A percentile compares a stretch with the other conserved stretches of the same genome.
These are phyloP conservation scores for Melieria crassipennis DNA, from an alignment of 2,888 invertebrate genomes.

Conservation along the genomic window DNA sequence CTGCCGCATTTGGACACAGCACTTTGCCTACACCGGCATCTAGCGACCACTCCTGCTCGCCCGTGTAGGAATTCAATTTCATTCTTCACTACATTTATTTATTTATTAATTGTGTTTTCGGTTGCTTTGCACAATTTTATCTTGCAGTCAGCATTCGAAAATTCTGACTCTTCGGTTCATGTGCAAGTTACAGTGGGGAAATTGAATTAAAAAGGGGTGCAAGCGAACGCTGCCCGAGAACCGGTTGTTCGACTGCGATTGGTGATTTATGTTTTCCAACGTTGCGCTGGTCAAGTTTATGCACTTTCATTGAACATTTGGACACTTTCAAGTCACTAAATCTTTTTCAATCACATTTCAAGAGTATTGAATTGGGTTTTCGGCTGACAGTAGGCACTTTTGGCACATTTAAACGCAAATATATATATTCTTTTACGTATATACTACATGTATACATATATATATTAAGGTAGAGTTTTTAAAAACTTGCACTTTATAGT, in stretches of 20 bases:
- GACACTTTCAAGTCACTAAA: too few species aligned
- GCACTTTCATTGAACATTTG: too few species aligned
- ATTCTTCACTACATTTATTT: background rate
- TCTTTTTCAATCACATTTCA: too few species aligned
- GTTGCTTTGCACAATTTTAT: background rate
- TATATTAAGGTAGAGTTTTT: background rate
- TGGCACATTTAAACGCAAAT: background rate
- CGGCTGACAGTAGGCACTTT: too few species aligned
- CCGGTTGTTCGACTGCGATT: background rate
- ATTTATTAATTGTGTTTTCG: background rate
- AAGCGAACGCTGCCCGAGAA: background rate
- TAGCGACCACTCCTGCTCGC: background rate
- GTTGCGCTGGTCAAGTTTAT: too few species aligned
- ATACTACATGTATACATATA: slow-evolving; percentile 5
- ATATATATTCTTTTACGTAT: background rate
- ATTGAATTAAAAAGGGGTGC: background rate
- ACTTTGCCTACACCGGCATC: background rate
- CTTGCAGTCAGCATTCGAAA: background rate
- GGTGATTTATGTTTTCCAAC: too few species aligned
- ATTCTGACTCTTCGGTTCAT: background rate
- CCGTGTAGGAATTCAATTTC: background rate
- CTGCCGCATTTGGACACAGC: background rate
- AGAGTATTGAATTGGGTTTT: too few species aligned
- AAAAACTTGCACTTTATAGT: background rate
- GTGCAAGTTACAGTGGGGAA: background rate